These are phyloP conservation scores for Philereme vetulata DNA, from an alignment of 2,888 invertebrate species.

Conservation along the genomic window DNA sequence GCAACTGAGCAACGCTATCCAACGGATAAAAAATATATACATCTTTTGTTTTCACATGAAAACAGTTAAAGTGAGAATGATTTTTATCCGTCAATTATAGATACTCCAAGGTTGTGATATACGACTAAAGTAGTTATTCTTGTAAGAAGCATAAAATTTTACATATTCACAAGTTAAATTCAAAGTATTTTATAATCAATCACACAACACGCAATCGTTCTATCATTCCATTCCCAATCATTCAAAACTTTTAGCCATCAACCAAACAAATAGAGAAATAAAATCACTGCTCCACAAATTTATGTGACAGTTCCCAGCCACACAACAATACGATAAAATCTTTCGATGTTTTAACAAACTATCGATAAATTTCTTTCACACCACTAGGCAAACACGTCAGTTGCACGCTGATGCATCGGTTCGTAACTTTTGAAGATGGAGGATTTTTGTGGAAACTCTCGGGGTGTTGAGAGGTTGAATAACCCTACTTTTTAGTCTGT, in stretches of 20 bases:
- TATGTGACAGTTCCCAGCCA: slow-evolving; percentile 26
- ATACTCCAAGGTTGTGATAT: too few species aligned
- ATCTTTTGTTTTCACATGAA: too few species aligned
- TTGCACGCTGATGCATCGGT: slow-evolving; percentile 25
- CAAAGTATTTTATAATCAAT: not conserved
- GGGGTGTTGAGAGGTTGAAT: not conserved
- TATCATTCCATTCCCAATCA: not conserved
- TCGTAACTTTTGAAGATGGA: not conserved
- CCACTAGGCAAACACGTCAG: slow-evolving; percentile 39
- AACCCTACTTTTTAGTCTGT: too few species aligned
- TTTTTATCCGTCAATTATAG: too few species aligned
- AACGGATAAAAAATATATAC: too few species aligned
- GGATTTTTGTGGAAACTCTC: not conserved
- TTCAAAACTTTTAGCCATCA: slow-evolving; percentile 12
- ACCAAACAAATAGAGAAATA: slow-evolving; percentile 21
- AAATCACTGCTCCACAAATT: slow-evolving; percentile 20
- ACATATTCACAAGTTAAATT: not conserved
- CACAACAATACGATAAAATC: slow-evolving; percentile 35
- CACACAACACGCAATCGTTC: not conserved
- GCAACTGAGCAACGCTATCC: too few species aligned
- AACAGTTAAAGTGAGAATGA: too few species aligned
- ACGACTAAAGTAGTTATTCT: too few species aligned
- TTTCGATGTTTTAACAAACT: slow-evolving; percentile 34
- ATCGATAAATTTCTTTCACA: slow-evolving; percentile 44
- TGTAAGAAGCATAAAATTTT: not conserved